Evolutionary conservation across 2,797 vertebrate genomes (phyloP).

Genomic region (Selene dorsalis): DNA sequence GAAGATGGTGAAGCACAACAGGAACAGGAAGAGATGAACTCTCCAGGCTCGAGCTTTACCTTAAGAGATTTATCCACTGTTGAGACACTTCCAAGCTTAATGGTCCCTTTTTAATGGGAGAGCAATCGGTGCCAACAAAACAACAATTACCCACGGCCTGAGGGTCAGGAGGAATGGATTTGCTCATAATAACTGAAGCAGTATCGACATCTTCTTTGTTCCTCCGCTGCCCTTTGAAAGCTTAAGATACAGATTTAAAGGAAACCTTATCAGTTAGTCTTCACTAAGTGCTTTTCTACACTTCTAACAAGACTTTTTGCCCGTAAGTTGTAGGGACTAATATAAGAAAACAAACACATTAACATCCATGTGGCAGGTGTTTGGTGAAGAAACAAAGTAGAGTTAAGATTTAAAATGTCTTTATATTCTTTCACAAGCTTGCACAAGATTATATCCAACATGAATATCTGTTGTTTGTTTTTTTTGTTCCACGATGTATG

Average conservation of each 20-base stretch:
- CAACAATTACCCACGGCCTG: conserved; percentile 67
- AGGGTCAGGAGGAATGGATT: conserved; percentile 75
- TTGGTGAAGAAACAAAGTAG: background rate
- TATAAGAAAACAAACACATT: conserved; percentile 1
- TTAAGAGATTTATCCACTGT: conserved; percentile 55
- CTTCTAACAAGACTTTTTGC: conserved; percentile 37
- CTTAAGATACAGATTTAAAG: conserved; percentile 60
- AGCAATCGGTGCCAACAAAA: conserved; percentile 71
- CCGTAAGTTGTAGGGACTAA: conserved; percentile 44
- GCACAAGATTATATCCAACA: conserved; percentile 39
- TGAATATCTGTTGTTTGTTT: conserved; percentile 16
- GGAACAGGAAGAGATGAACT: conserved; percentile 86
- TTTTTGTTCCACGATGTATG: conserved; percentile 32
- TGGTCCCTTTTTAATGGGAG: conserved; percentile 60
- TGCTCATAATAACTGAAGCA: conserved; percentile 71
- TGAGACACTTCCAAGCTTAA: conserved; percentile 61
- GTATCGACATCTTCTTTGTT: conserved; percentile 73
- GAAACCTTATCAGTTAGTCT: conserved; percentile 64
- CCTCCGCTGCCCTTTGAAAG: conserved; percentile 59
- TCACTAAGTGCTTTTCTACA: conserved; percentile 67
- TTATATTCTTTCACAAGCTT: conserved; percentile 35
- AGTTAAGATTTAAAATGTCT: background rate
- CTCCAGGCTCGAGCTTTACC: no score
- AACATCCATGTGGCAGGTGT: background rate
- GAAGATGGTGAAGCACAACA: conserved; percentile 86